Evolutionary conservation across 64 coral and sea anemone genomes (phyloP).

Genomic region (Porites lutea): DNA sequence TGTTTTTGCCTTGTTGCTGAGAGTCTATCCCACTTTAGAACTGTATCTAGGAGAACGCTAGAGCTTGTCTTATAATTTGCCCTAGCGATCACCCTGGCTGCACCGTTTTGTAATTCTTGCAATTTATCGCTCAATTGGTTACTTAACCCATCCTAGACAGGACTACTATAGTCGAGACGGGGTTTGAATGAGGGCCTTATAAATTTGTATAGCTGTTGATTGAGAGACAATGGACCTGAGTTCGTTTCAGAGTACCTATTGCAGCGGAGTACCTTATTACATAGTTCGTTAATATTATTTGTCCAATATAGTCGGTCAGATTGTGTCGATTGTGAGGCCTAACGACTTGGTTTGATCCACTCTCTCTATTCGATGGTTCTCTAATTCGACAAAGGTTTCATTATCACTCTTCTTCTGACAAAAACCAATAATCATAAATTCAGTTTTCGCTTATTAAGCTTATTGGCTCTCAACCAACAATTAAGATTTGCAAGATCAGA

Average conservation of each 20-base stretch:
- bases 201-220: not conserved
- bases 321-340: not conserved
- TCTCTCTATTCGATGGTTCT: no score
- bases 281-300: conserved; percentile 42
- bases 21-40: no score
- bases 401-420: not conserved
- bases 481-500: not conserved
- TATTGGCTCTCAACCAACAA: conserved; percentile 27
- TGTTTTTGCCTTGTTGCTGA: no score
- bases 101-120: not conserved
- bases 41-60: not conserved
- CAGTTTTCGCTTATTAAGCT: not conserved
- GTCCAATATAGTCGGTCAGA: conserved; percentile 21
- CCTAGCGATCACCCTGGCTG: no score
- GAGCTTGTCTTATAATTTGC: conserved; percentile 8
- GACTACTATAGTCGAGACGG: conserved; percentile 37
- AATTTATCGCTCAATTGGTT: conserved; percentile 27
- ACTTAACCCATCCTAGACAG: conserved; percentile 32
- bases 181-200: not conserved
- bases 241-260: conserved; percentile 57
- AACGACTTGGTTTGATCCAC: no score
- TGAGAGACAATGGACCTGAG: conserved; percentile 30
- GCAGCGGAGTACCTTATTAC: conserved; percentile 24
- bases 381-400: no score
- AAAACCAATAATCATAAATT: conserved; percentile 18